Evolutionary conservation across 1,140 invertebrate genomes (phyloP).

Genomic region (Solen grandis): DNA sequence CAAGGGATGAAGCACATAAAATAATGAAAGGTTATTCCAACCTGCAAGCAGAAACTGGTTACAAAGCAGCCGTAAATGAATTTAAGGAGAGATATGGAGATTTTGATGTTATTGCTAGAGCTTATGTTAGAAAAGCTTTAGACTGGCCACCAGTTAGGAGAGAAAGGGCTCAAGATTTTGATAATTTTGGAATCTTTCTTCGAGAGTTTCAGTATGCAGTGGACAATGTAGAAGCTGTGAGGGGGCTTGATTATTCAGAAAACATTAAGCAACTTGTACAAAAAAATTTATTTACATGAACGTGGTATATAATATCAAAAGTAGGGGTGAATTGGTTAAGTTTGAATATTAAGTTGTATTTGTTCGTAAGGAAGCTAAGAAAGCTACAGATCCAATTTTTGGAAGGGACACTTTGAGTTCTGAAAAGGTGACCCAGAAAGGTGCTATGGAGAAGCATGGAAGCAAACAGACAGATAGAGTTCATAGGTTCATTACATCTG

Average conservation of each 20-base stretch:
- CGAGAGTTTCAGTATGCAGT: conserved; percentile 41
- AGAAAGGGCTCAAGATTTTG: conserved; percentile 46
- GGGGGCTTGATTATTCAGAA: conserved; percentile 39
- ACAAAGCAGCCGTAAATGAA: conserved; percentile 28
- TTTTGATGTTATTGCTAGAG: conserved; percentile 42
- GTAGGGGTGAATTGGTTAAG: background rate
- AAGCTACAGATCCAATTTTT: background rate
- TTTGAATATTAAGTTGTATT: background rate
- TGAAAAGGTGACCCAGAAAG: background rate
- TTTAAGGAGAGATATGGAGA: conserved; percentile 52
- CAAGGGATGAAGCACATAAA: conserved; percentile 34
- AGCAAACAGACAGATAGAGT: background rate
- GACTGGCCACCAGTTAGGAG: conserved; percentile 34
- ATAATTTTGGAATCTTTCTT: conserved; percentile 49
- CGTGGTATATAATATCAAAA: background rate
- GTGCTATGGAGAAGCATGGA: background rate
- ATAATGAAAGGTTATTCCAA: conserved; percentile 50
- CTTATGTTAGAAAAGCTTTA: conserved; percentile 50
- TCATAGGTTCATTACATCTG: background rate
- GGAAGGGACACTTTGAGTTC: background rate
- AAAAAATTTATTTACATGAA: conserved; percentile 4
- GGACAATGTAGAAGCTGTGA: conserved; percentile 21
- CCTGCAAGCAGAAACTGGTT: conserved; percentile 38
- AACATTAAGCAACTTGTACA: conserved; percentile 33
- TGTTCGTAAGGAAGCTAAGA: background rate